These are phyloP conservation scores for Thelohanellus kitauei DNA, from an alignment of 30 jellyfish, hydroid and myxozoan species.

Conservation along the genomic window DNA sequence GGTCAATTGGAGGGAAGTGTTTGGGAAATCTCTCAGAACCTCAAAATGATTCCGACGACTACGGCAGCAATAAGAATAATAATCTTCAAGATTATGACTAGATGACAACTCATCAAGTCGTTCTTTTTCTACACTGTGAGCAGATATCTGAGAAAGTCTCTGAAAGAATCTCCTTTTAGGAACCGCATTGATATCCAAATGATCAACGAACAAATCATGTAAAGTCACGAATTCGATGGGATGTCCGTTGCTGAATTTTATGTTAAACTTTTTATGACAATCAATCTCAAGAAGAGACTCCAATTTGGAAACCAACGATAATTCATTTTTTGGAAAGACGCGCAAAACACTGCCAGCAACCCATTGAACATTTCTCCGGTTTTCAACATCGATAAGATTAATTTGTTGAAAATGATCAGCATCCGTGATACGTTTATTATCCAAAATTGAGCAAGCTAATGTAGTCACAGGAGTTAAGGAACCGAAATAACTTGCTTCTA, in stretches of 20 bases:
- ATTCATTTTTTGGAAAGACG: too few relatives aligned
- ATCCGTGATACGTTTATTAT: constrained; percentile 20
- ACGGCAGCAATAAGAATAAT: constrained; percentile 41
- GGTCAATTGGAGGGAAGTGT: constrained; percentile 21
- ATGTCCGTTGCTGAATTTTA: too few relatives aligned
- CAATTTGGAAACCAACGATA: too few relatives aligned
- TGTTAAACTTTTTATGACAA: too few relatives aligned
- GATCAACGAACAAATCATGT: constrained; percentile 7
- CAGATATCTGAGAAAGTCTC: constrained; percentile 27
- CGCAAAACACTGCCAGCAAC: too few relatives aligned
- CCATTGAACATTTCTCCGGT: too few relatives aligned
- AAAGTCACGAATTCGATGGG: too few relatives aligned
- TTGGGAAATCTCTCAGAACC: constrained; percentile 72
- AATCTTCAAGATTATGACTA: constrained; percentile 24
- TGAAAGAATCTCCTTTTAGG: constrained; percentile 75
- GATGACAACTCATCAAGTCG: constrained; percentile 44
- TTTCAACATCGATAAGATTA: constrained; percentile 20
- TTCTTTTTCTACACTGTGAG: constrained; percentile 62
- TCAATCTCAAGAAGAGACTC: too few relatives aligned
- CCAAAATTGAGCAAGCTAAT: too few relatives aligned
- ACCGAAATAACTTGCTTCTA: too few relatives aligned
- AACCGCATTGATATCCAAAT: constrained; percentile 37
- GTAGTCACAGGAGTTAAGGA: too few relatives aligned
- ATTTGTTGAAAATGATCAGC: constrained; percentile 48
- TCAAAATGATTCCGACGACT: constrained; percentile 33